Percentiles rank a stretch among this genome's conserved stretches.
phyloP scores from a whole-genome alignment of 2,888 invertebrate genomes.

The Steinernema carpocapsae region DNA sequence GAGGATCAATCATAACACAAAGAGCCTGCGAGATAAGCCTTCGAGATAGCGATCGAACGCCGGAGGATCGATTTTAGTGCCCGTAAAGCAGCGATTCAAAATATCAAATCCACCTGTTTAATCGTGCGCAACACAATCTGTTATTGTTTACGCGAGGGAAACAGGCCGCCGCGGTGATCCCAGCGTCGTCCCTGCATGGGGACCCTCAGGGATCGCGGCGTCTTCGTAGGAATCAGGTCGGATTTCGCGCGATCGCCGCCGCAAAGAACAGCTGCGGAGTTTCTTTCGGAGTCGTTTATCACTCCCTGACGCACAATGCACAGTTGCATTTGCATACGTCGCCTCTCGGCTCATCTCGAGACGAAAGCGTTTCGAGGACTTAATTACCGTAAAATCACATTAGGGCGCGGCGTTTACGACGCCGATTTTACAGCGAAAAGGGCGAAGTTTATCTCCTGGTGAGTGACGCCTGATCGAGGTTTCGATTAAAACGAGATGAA shows the following conservation, averaged over 20 bases:
- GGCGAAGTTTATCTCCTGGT: not conserved
- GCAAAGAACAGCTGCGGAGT: conserved; percentile 31
- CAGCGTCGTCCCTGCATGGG: no score
- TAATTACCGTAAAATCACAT: conserved; percentile 33
- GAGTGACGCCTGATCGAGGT: not conserved
- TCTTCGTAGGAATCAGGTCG: not conserved
- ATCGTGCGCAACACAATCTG: conserved; percentile 7
- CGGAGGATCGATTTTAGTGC: conserved; percentile 16
- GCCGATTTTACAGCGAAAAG: conserved; percentile 19
- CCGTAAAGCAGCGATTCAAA: conserved; percentile 28
- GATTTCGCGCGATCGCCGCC: not conserved
- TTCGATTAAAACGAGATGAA: not conserved
- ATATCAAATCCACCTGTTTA: conserved; percentile 29
- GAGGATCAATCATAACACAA: conserved; percentile 26
- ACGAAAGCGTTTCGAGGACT: conserved; percentile 11
- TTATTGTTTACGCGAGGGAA: not conserved
- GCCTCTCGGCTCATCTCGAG: not conserved
- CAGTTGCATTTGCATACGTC: conserved; percentile 5
- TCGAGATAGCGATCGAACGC: conserved; percentile 29
- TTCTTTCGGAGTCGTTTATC: conserved; percentile 4
- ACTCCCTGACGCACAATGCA: not conserved
- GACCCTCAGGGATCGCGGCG: not conserved
- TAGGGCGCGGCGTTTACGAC: conserved; percentile 26
- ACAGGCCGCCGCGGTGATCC: no score
- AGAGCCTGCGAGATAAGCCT: conserved; percentile 7